These are phyloP conservation scores for Corythornis cristatus DNA, from an alignment of 2,113 vertebrate genomes.

Conservation along the genomic window DNA sequence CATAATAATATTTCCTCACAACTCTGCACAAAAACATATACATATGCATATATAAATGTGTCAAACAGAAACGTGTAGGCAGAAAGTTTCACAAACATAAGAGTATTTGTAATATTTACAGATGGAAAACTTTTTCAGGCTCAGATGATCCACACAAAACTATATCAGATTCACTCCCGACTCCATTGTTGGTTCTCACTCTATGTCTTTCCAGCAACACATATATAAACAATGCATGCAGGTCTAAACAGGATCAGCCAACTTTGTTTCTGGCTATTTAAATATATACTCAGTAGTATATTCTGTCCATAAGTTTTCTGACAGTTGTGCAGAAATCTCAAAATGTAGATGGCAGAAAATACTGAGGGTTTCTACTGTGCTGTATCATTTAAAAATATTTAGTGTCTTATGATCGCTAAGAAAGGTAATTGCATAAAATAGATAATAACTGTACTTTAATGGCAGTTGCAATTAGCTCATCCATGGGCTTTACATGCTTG, in stretches of 20 bases:
- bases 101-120: not conserved
- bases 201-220: not conserved
- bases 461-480: not conserved
- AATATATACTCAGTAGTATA: not conserved
- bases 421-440: not conserved
- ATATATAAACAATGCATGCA: not conserved
- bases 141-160: not conserved
- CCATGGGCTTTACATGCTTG: not conserved
- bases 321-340: not conserved
- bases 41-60: not conserved
- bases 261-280: not conserved
- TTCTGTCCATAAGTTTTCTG: not conserved
- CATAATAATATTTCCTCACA: not conserved
- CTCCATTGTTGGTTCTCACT: not conserved
- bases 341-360: not conserved
- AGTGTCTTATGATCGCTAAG: not conserved
- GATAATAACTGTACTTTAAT: not conserved
- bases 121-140: not conserved
- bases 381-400: not conserved
- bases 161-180: not conserved
- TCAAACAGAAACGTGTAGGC: not conserved
- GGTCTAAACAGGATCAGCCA: not conserved
- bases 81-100: slow-evolving; percentile 2
- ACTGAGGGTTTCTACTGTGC: not conserved
- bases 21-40: not conserved